Evolutionary conservation across 2,888 invertebrate genomes (phyloP), one percentile per base, ranked within the genome.

Genomic region (Trichogramma evanescens): DNA sequence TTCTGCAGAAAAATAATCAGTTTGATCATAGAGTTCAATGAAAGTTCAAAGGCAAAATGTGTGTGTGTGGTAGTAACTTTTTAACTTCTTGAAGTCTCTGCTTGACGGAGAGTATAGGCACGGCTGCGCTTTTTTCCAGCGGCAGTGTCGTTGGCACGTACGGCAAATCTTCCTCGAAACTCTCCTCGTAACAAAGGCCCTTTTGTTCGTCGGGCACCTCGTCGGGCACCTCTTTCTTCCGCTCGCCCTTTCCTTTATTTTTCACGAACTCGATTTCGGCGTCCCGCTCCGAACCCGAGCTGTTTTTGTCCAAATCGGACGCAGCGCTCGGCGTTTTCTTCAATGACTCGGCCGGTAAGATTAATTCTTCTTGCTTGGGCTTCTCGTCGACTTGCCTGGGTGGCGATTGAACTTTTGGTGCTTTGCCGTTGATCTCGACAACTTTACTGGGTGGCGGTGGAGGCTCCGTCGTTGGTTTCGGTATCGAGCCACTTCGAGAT

Each of bases 101-200:
- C 71, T 87, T 87, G 69, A 92, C 85, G 39, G 93, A 92, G 66
- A 93, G 84, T 71, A 93, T 86, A 13, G 91, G 88, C 66, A 92
- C 80, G 40, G 89, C 91, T 64, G 89, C 84, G 10, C 92, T 88
- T 65, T 93, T 85, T 79, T 93, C 93, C 74, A 86, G 83, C 26
- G 93, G 93, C 72, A 93, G 80, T 58, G 93, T 93, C n/a, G 93
- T 93, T 59, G 93, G 93, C 71, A 93, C 86, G 75, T 91, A 93
- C 2, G 93, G 93, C 72, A 93, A 81, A 70, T 89, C 89, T 58
- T 85, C 85, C 71, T 92, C 92, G 72, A 91, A 89, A 46, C 92
- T 92, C 73, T 92, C 91, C 74, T 91, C 87, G 69, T 85, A 86
- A 51, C 93, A 91, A 50, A 93, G 81, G 2, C 87, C 86, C 66